Conservation (phyloP, 30 jellyfish, hydroid and myxozoan genomes). For the Morbakka virulenta region DNA sequence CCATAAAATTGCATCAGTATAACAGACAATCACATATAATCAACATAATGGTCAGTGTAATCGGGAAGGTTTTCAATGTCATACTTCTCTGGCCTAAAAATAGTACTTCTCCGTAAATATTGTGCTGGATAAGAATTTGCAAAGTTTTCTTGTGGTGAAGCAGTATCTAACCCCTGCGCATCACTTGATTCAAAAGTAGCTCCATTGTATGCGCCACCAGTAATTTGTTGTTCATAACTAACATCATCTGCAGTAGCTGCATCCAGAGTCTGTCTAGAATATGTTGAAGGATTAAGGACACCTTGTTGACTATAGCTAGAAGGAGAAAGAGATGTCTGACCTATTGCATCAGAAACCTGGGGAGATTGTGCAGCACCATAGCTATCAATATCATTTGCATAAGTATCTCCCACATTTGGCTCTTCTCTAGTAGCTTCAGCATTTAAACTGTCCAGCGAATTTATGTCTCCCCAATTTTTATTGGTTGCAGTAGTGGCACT, state of each 20-base stretch:
- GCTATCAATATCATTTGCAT: neutral
- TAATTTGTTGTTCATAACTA: neutral
- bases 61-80: too few relatives aligned
- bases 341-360: neutral
- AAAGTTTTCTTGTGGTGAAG: neutral
- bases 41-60: too few relatives aligned
- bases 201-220: neutral
- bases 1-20: too few relatives aligned
- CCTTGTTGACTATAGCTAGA: too few relatives aligned
- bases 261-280: neutral
- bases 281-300: neutral
- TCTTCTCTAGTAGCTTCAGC: neutral
- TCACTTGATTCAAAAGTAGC: neutral
- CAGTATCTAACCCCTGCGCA: neutral
- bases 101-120: constrained; percentile 45
- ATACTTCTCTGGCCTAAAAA: constrained; percentile 43
- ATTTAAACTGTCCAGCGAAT: neutral
- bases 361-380: neutral
- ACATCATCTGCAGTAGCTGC: neutral
- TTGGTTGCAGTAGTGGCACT: neutral
- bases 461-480: neutral
- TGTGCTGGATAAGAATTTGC: constrained; percentile 6
- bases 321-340: neutral
- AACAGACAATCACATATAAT: too few relatives aligned
- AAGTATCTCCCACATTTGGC: neutral